phyloP scores from a whole-genome alignment of 1,140 invertebrate species.

The Gerris buenoi region DNA sequence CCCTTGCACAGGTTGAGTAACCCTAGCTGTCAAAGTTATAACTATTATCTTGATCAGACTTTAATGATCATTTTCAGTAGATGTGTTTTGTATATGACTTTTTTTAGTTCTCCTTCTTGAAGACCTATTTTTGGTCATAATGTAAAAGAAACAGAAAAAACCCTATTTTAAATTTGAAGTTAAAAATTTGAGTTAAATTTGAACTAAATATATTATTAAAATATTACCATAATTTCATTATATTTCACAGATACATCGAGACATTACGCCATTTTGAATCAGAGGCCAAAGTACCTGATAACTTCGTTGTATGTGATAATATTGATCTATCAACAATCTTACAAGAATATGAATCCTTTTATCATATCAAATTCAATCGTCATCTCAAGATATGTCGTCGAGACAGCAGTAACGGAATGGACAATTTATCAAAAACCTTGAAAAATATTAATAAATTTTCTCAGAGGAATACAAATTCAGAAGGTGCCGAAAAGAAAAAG shows the following conservation, averaged over 20 bases:
- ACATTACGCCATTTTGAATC: conserved; percentile 30
- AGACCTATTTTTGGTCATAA: too few relatives aligned
- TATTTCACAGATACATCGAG: conserved; percentile 13
- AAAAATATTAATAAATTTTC: conserved; percentile 27
- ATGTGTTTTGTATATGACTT: too few relatives aligned
- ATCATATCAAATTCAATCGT: conserved; percentile 68
- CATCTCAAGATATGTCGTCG: conserved; percentile 63
- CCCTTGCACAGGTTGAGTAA: too few relatives aligned
- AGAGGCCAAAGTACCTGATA: conserved; percentile 53
- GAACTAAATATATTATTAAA: too few relatives aligned
- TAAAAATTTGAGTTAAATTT: too few relatives aligned
- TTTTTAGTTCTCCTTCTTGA: too few relatives aligned
- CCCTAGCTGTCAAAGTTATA: too few relatives aligned
- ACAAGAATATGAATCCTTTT: conserved; percentile 77
- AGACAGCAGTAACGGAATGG: conserved; percentile 15
- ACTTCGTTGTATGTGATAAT: conserved; percentile 74
- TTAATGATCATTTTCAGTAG: too few relatives aligned
- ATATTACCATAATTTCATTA: too few relatives aligned
- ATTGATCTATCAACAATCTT: conserved; percentile 74
- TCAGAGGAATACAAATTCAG: conserved; percentile 21
- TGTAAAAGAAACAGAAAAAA: too few relatives aligned
- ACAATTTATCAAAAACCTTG: conserved; percentile 13
- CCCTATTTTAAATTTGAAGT: too few relatives aligned
- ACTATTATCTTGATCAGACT: too few relatives aligned
- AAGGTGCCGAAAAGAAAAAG: background rate